Conservation (phyloP, 2,888 invertebrate genomes). For the Epinotia brunnichana region DNA sequence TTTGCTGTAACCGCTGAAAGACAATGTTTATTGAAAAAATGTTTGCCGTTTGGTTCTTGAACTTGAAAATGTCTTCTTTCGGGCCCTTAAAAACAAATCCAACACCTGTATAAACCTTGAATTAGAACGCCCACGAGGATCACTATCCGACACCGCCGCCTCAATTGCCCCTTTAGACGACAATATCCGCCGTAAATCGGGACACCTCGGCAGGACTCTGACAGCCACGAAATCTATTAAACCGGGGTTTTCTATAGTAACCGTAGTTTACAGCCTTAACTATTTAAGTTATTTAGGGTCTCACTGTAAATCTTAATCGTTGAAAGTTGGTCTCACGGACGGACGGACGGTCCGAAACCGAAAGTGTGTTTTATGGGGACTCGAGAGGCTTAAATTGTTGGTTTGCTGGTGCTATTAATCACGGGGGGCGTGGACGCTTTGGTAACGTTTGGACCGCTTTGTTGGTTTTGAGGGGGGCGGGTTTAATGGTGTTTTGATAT, state of each 20-base stretch:
- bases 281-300: conserved; percentile 78
- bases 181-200: conserved; percentile 32
- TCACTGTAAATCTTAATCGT: conserved; percentile 79
- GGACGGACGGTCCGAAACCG: conserved; percentile 63
- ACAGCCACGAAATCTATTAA: conserved; percentile 42
- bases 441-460: conserved; percentile 27
- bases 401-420: conserved; percentile 41
- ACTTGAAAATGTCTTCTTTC: not conserved
- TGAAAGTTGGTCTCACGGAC: conserved; percentile 75
- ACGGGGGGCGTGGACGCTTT: conserved; percentile 10
- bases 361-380: conserved; percentile 45
- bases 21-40: too few relatives aligned
- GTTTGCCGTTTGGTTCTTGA: not conserved
- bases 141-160: not conserved
- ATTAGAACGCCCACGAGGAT: not conserved
- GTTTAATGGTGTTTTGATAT: conserved; percentile 39
- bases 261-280: conserved; percentile 54
- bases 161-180: conserved; percentile 10
- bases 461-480: conserved; percentile 28
- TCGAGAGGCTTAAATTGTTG: conserved; percentile 45
- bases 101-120: not conserved
- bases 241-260: conserved; percentile 38
- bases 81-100: not conserved
- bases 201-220: conserved; percentile 19
- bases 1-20: not conserved